Evolutionary conservation across 2,797 vertebrate genomes (phyloP).

Genomic region (Peromyscus melanophrys): DNA sequence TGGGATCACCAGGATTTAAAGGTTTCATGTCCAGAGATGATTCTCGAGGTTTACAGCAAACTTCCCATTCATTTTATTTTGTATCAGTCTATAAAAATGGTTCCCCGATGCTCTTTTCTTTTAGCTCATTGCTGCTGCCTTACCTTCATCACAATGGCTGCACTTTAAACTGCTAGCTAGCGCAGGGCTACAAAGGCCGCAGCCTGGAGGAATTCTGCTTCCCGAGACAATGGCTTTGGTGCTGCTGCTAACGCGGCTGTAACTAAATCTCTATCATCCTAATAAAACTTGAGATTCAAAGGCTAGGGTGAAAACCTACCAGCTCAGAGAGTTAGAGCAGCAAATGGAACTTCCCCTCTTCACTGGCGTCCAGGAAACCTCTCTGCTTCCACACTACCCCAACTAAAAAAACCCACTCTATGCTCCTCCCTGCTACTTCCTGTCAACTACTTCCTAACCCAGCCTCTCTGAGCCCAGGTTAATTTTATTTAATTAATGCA

Average conservation of each 20-base stretch:
- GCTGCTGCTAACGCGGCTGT: neutral
- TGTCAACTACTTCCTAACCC: neutral
- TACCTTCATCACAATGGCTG: neutral
- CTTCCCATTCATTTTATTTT: neutral
- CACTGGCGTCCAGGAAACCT: neutral
- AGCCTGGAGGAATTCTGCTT: neutral
- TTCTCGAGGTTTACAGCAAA: slow-evolving; percentile 26
- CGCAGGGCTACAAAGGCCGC: too few relatives aligned
- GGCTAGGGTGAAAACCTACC: neutral
- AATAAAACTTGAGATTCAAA: neutral
- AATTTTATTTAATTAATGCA: neutral
- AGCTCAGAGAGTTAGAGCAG: neutral
- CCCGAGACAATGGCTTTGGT: neutral
- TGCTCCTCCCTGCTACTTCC: neutral
- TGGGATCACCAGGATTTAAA: slow-evolving; percentile 17
- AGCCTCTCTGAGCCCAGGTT: neutral
- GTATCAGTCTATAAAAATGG: neutral
- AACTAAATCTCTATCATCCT: neutral
- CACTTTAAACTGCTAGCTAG: neutral
- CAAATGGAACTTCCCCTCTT: neutral
- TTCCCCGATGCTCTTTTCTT: slow-evolving; percentile 68
- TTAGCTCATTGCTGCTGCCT: slow-evolving; percentile 35
- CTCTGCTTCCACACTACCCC: neutral
- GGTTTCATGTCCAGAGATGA: neutral
- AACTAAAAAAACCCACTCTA: neutral